phyloP scores from a whole-genome alignment of 2,113 vertebrate genomes.

The Xenopus laevis region DNA sequence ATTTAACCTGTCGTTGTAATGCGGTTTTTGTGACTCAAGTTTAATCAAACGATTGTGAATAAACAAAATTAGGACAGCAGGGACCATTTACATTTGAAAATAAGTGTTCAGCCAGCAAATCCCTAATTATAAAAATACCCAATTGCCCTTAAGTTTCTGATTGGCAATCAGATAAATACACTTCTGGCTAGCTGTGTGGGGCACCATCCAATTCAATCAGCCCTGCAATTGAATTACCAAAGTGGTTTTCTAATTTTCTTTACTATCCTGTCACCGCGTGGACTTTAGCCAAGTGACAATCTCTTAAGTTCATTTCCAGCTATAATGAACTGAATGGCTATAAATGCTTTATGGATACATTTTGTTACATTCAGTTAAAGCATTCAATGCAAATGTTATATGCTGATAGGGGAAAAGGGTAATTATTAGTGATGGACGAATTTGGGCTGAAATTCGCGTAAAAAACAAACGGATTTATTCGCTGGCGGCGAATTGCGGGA shows the following conservation, averaged over 20 bases:
- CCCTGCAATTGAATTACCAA: neutral
- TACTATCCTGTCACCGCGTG: neutral
- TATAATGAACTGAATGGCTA: conserved; percentile 1
- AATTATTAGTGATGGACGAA: no score
- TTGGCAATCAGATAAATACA: neutral
- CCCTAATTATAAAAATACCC: conserved; percentile 5
- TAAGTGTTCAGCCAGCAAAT: conserved; percentile 1
- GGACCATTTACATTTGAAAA: neutral
- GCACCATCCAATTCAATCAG: conserved; percentile 1
- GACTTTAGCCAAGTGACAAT: neutral
- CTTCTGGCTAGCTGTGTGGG: conserved; percentile 1
- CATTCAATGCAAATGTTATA: neutral
- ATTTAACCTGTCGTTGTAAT: neutral
- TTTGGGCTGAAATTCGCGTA: no score
- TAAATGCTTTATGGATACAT: conserved; percentile 9
- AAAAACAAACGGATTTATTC: no score
- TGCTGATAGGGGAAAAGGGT: neutral
- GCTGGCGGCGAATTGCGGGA: no score
- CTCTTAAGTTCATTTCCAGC: conserved; percentile 3
- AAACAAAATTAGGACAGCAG: neutral
- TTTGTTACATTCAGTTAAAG: neutral
- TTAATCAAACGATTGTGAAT: neutral
- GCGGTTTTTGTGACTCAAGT: neutral
- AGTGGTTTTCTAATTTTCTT: conserved; percentile 5
- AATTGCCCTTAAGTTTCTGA: neutral